Conservation (phyloP, 2,888 invertebrate genomes). For the Ellobium chinense region DNA sequence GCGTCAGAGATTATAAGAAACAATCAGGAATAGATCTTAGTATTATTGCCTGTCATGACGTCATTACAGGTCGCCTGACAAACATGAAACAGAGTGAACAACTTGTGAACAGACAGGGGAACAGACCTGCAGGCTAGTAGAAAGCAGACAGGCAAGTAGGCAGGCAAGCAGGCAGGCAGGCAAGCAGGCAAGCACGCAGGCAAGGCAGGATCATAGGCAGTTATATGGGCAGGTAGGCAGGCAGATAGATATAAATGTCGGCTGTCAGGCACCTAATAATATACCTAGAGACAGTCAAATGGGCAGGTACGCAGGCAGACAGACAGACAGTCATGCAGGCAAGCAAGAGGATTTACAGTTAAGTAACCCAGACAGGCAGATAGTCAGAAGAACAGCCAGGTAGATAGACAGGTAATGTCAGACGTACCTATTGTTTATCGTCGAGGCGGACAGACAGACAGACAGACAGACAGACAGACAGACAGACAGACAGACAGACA, state of each 20-base stretch:
- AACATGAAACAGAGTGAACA: too few relatives aligned
- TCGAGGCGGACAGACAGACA: neutral
- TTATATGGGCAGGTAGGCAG: neutral
- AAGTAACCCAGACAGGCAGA: neutral
- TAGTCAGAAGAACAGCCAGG: neutral
- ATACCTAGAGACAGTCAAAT: neutral
- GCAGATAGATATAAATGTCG: neutral
- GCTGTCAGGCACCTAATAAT: neutral
- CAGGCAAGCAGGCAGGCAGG: neutral
- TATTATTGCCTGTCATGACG: too few relatives aligned
- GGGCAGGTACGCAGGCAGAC: neutral
- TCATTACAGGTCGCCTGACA: too few relatives aligned
- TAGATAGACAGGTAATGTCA: neutral
- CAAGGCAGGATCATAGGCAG: neutral
- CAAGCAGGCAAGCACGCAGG: neutral
- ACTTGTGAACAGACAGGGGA: neutral
- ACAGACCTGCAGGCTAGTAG: neutral
- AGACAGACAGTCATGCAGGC: neutral
- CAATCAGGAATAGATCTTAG: too few relatives aligned
- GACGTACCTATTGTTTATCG: too few relatives aligned
- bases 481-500: neutral
- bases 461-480: neutral
- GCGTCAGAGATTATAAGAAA: too few relatives aligned
- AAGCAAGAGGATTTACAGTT: neutral
- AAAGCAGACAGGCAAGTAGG: neutral